Evolutionary conservation across 2,888 invertebrate species (phyloP).

Genomic region (Mesoligia furuncula): DNA sequence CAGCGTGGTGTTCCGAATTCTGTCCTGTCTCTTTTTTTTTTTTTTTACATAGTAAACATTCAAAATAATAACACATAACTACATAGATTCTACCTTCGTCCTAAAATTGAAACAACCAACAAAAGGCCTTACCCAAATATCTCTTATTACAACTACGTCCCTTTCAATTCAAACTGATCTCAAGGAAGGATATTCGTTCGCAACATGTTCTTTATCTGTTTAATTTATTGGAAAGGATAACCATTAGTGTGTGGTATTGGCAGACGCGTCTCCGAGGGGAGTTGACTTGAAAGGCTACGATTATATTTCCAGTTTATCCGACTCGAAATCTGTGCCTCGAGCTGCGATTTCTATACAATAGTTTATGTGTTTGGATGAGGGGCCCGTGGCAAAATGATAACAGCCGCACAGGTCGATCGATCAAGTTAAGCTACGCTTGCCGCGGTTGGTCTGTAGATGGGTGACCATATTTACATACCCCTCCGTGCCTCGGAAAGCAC

Average conservation of each 20-base stretch:
- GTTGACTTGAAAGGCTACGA: constrained; percentile 52
- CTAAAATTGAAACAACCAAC: too few relatives aligned
- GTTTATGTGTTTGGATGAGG: neutral
- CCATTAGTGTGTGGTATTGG: constrained; percentile 70
- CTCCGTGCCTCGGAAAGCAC: too few relatives aligned
- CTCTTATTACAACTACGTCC: constrained; percentile 1
- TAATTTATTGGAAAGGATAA: constrained; percentile 75
- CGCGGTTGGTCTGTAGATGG: too few relatives aligned
- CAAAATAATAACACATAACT: too few relatives aligned
- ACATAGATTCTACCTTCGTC: too few relatives aligned
- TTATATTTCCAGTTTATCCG: constrained; percentile 18
- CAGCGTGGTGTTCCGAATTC: too few relatives aligned
- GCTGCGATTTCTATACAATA: neutral
- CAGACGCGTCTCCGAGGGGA: constrained; percentile 42
- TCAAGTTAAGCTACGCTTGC: too few relatives aligned
- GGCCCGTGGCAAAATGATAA: too few relatives aligned
- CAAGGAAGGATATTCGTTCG: constrained; percentile 61
- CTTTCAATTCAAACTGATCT: constrained; percentile 23
- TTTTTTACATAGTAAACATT: too few relatives aligned
- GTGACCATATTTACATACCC: too few relatives aligned
- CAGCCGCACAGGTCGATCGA: too few relatives aligned
- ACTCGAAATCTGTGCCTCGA: neutral
- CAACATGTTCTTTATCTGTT: constrained; percentile 73
- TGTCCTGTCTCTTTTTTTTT: too few relatives aligned
- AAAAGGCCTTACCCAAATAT: constrained; percentile 2